Conservation (phyloP, 2,113 vertebrate genomes). For the Poeciliopsis prolifica region DNA sequence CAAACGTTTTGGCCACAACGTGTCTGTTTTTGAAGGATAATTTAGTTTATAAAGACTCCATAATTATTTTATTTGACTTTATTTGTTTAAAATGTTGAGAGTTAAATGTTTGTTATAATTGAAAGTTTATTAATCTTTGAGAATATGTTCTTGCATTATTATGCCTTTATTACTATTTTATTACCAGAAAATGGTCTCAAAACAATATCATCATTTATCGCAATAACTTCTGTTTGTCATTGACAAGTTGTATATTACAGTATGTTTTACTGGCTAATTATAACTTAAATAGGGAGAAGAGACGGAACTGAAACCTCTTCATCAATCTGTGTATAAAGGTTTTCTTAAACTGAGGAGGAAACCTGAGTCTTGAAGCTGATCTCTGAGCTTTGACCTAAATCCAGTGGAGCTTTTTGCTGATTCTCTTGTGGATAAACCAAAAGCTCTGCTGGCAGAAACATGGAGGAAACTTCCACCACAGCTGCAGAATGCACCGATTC, state of each 20-base stretch:
- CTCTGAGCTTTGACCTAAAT: neutral
- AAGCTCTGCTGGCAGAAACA: neutral
- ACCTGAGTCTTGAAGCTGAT: neutral
- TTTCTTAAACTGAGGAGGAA: neutral
- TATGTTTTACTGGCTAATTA: neutral
- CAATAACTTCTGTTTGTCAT: neutral
- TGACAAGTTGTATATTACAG: neutral
- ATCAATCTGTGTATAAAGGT: neutral
- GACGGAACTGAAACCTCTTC: neutral
- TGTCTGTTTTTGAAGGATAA: no score
- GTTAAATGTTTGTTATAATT: no score
- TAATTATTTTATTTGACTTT: no score
- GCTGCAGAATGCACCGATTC: neutral
- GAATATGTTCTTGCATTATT: no score
- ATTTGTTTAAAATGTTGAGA: no score
- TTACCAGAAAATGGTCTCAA: no score
- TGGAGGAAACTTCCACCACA: slow-evolving; percentile 1
- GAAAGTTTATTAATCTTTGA: no score
- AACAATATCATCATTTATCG: no score
- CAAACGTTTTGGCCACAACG: no score
- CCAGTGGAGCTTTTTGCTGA: neutral
- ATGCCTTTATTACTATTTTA: no score
- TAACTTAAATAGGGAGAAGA: neutral
- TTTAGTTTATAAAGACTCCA: no score
- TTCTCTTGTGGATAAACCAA: neutral